Base-by-base conservation (phyloP, 2,888 invertebrate genomes). In the Syrista parreyssii region DNA sequence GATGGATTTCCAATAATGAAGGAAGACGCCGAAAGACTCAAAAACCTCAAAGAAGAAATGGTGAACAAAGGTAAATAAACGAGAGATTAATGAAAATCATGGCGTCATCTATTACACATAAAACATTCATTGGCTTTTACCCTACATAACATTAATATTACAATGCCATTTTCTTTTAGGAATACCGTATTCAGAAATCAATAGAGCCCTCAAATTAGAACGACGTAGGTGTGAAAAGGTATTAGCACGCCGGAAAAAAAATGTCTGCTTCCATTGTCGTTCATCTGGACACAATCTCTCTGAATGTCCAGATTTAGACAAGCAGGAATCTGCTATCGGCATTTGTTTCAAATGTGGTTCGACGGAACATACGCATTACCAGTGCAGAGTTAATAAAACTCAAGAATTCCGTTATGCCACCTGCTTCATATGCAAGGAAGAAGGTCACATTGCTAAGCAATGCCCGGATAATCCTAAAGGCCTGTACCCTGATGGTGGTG, bases 321-420 rank as follows among this genome's bases (percentile, higher is more conserved):
- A 93, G 12, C 93, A 93, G 84, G 93, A 93, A 87, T 89, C 92
- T 0, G 93, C 92, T 9, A 94, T 94, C 75, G 96, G 96, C 11
- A 94, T 97, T 74, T 97, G 97, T 88, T 97, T 96, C 88, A 97
- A 97, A 91, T 98, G 98, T 91, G 98, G 98, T 0, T 97, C 97
- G 0, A 96, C 96, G 6, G 97, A 97, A 89, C 98, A 98, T 88
- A 94, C 94, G 15, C 95, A 95, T 86, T 94, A 94, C 88, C 94
- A 95, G 87, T 96, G 96, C 86, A 95, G 94, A 92, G 95, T 95
- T 0, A 93, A 93, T 68, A 93, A 92, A 83, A 93, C 93, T 69
- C 93, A 94, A 80, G 94, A 95, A 79, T 97, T 94, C 87, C 94
- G 96, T 88, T 97, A 95, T 92, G 98, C 98, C 0, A 95, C 94